phyloP scores from a whole-genome alignment of 2,113 vertebrate species.

The Pristiophorus japonicus region DNA sequence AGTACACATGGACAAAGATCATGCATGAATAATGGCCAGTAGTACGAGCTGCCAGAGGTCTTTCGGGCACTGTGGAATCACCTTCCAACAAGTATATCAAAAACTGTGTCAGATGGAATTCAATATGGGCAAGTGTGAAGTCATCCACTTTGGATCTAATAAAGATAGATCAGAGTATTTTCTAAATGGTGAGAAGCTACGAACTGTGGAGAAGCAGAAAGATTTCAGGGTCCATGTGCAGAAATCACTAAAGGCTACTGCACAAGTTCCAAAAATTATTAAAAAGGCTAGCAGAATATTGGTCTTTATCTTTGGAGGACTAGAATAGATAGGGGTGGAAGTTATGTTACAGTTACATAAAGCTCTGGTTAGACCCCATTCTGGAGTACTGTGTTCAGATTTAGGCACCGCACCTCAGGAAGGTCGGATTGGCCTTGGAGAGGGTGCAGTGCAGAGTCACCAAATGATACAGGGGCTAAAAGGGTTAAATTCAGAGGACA shows the following conservation, averaged over 20 bases:
- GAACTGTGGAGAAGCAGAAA: background rate
- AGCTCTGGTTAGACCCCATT: no score
- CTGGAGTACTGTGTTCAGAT: no score
- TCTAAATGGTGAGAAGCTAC: background rate
- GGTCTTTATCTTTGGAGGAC: background rate
- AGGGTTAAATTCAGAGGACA: background rate
- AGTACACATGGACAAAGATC: no score
- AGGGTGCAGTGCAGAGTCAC: background rate
- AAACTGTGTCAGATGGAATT: background rate
- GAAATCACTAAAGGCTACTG: background rate
- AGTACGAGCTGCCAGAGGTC: background rate
- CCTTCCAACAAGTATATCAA: background rate
- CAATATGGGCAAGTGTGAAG: background rate
- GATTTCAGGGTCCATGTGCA: background rate
- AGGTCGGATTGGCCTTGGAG: no score
- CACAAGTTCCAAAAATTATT: background rate
- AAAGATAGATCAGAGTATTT: background rate
- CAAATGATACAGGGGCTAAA: background rate
- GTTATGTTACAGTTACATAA: background rate
- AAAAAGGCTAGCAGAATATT: background rate
- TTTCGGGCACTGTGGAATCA: background rate
- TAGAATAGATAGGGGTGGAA: background rate
- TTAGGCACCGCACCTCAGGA: no score
- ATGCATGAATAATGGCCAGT: no score
- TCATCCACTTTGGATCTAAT: background rate